Conservation (phyloP, 2,113 vertebrate genomes). For the Tenrec ecaudatus region DNA sequence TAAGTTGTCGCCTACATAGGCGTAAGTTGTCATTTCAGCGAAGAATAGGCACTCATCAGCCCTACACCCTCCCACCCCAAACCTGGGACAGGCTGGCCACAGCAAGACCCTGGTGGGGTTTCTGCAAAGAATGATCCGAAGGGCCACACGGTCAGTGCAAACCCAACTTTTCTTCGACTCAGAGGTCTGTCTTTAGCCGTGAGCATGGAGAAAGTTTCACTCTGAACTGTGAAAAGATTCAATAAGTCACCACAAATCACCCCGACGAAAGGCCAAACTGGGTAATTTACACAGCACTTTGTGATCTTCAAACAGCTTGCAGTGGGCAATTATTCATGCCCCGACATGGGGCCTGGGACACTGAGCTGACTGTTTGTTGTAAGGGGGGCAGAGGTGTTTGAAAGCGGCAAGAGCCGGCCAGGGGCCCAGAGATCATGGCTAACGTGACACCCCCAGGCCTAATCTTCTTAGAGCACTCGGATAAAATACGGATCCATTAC, state of each 20-base stretch:
- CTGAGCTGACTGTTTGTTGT: slow-evolving; percentile 92
- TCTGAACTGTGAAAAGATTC: slow-evolving; percentile 88
- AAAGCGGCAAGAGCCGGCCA: slow-evolving; percentile 93
- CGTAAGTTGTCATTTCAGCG: slow-evolving; percentile 55
- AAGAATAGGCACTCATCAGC: slow-evolving; percentile 59
- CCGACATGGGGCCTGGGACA: slow-evolving; percentile 88
- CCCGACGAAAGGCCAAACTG: slow-evolving; percentile 87
- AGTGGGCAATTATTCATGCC: slow-evolving; percentile 91
- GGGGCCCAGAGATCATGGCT: slow-evolving; percentile 95
- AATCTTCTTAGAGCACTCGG: slow-evolving; percentile 99
- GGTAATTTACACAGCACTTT: slow-evolving; percentile 89
- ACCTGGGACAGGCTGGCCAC: slow-evolving; percentile 16
- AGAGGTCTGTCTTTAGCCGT: slow-evolving; percentile 51
- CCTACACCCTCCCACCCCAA: slow-evolving; percentile 65
- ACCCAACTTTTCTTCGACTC: slow-evolving; percentile 72
- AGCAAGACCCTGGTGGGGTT: slow-evolving; percentile 59
- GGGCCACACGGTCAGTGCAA: slow-evolving; percentile 79
- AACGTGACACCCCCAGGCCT: slow-evolving; percentile 98
- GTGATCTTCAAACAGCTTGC: slow-evolving; percentile 90
- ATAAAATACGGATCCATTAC: slow-evolving; percentile 99
- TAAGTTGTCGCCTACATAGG: slow-evolving; percentile 56
- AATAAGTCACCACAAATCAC: slow-evolving; percentile 89
- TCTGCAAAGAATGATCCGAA: slow-evolving; percentile 75
- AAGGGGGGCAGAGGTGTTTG: slow-evolving; percentile 89
- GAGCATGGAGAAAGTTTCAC: slow-evolving; percentile 86